A percentile compares a stretch with the other conserved stretches of the same genome.
phyloP scores from a whole-genome alignment of 2,797 vertebrate species.

The Iguana delicatissima region DNA sequence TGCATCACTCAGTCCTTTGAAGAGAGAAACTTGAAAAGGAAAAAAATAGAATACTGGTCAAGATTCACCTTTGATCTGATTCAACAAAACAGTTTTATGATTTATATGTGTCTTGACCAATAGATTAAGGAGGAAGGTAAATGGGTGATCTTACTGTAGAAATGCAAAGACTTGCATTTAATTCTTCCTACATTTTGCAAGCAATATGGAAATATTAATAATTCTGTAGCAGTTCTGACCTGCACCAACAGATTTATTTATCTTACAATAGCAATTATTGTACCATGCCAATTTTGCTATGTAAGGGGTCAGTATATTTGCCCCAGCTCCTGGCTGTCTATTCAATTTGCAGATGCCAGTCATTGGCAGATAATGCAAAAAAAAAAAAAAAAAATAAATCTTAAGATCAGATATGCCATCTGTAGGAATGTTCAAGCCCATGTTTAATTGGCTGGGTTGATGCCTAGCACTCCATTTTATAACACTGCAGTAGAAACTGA shows the following conservation, averaged over 20 bases:
- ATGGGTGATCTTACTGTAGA: fast-evolving
- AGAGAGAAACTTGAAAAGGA: neutral
- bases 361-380: neutral
- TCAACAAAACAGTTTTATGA: neutral
- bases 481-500: constrained; percentile 33
- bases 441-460: constrained; percentile 24
- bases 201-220: fast-evolving
- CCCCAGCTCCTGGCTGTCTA: fast-evolving
- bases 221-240: fast-evolving
- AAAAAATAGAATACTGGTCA: neutral
- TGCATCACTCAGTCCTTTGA: neutral
- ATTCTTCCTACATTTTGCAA: neutral
- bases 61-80: neutral
- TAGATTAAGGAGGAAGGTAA: neutral
- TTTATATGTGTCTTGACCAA: neutral
- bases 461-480: constrained; percentile 46
- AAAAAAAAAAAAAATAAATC: constrained; percentile 17
- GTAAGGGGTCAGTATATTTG: neutral
- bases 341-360: neutral
- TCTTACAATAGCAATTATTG: fast-evolving
- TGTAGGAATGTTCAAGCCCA: constrained; percentile 43
- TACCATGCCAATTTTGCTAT: neutral
- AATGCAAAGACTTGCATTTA: fast-evolving
- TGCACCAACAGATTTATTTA: neutral
- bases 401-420: neutral